Conservation (phyloP, 2,797 vertebrate genomes). For the Myotis findleyi region DNA sequence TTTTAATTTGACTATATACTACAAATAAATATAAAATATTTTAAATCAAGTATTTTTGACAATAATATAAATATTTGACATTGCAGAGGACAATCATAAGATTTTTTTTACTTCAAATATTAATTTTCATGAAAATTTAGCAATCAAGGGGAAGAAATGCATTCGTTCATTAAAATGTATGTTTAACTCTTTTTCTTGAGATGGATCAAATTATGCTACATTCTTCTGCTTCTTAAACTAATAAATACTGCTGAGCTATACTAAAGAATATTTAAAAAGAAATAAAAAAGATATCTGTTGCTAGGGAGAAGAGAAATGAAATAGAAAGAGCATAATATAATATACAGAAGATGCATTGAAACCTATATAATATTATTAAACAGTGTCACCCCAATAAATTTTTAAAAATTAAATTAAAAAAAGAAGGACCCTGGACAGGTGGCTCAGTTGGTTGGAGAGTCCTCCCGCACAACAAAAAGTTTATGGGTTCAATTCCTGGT, state of each 20-base stretch:
- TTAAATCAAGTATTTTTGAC: not conserved
- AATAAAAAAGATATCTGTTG: not conserved
- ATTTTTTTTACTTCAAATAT: not conserved
- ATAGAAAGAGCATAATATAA: not conserved
- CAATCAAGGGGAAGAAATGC: not conserved
- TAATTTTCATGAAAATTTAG: constrained; percentile 19
- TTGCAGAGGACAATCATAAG: not conserved
- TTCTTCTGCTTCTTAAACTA: not conserved
- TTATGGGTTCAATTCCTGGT: not conserved
- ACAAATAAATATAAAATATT: not conserved
- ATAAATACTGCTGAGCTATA: not conserved
- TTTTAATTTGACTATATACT: not conserved
- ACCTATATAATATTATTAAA: not conserved
- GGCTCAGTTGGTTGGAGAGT: not conserved
- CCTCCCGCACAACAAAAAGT: not conserved
- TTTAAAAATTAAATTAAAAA: not conserved
- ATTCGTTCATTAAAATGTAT: not conserved
- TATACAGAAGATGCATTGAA: not conserved
- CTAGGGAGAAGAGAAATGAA: not conserved
- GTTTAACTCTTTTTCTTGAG: not conserved
- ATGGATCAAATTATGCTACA: not conserved
- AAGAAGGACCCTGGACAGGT: not conserved
- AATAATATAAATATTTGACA: not conserved
- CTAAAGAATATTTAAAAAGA: not conserved
- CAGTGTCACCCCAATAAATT: not conserved